Conservation (phyloP, 92 coral and sea anemone genomes). For the Parazoanthus atlanticus region DNA sequence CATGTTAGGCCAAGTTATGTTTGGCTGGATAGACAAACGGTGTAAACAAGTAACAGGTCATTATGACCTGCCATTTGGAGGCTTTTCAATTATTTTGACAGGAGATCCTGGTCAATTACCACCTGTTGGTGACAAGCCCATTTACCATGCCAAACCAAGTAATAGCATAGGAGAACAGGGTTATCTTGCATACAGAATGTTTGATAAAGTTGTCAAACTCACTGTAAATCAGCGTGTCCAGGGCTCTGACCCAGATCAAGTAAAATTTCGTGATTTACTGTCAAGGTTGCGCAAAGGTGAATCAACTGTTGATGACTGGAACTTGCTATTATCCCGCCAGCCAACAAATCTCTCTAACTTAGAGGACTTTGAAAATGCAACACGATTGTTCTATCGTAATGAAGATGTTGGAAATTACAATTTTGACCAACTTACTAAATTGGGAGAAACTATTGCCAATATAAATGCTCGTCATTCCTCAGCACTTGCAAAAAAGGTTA, state of each 20-base stretch:
- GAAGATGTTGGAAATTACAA: slow-evolving; percentile 47
- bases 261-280: slow-evolving; percentile 54
- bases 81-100: slow-evolving; percentile 23
- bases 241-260: slow-evolving; percentile 52
- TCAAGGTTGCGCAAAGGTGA: slow-evolving; percentile 48
- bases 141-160: slow-evolving; percentile 38
- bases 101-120: not conserved
- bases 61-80: slow-evolving; percentile 35
- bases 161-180: slow-evolving; percentile 53
- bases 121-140: slow-evolving; percentile 21
- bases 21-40: slow-evolving; percentile 37
- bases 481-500: slow-evolving; percentile 34
- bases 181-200: slow-evolving; percentile 46
- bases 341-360: slow-evolving; percentile 21
- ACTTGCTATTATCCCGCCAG: slow-evolving; percentile 45
- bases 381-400: slow-evolving; percentile 53
- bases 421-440: slow-evolving; percentile 49
- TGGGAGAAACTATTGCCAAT: slow-evolving; percentile 51
- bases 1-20: slow-evolving; percentile 25
- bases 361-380: slow-evolving; percentile 46
- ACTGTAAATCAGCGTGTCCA: slow-evolving; percentile 41
- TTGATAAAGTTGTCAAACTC: slow-evolving; percentile 8
- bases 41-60: slow-evolving; percentile 24
- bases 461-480: slow-evolving; percentile 25
- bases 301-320: slow-evolving; percentile 59